Evolutionary conservation across 1,140 invertebrate species (phyloP).

Genomic region (Caenorhabditis elegans): WBcel235 BX284603.4:6783001-6783500

Average conservation of each 20-base stretch:
- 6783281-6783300: conserved; percentile 4
- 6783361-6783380: conserved; percentile 32
- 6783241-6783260: not conserved
- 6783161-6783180: conserved; percentile 25
- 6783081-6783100: conserved; percentile 34
- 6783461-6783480: conserved; percentile 12
- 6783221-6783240: conserved; percentile 38
- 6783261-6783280: conserved; percentile 18
- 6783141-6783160: not conserved
- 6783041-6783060: conserved; percentile 33
- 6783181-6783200: conserved; percentile 40
- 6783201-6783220: conserved; percentile 43
- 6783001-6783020: conserved; percentile 48
- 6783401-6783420: too few species aligned
- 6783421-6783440: conserved; percentile 43
- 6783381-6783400: conserved; percentile 30
- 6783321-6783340: conserved; percentile 34
- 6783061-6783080: conserved; percentile 20
- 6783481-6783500: conserved; percentile 40
- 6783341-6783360: not conserved
- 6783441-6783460: not conserved
- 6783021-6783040: conserved; percentile 22
- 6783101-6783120: not conserved
- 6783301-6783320: conserved; percentile 34
- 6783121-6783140: conserved; percentile 20